phyloP scores from a whole-genome alignment of 1,140 invertebrate species.

The Batillaria attramentaria region DNA sequence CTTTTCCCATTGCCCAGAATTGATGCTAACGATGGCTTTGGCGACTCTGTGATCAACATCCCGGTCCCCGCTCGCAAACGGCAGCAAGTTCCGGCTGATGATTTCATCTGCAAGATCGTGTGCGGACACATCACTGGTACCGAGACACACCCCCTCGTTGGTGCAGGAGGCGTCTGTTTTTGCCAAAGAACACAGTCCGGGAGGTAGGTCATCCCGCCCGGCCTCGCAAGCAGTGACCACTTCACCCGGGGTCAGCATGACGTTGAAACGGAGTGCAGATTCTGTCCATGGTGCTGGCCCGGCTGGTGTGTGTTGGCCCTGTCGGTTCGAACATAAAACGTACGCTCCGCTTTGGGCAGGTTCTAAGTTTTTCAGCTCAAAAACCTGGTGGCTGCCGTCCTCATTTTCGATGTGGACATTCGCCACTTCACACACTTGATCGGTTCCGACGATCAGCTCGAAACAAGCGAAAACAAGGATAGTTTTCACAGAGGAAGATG shows the following conservation, averaged over 20 bases:
- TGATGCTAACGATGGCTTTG: constrained; percentile 24
- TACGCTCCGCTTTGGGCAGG: constrained; percentile 50
- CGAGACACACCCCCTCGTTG: constrained; percentile 21
- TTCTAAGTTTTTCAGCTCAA: constrained; percentile 59
- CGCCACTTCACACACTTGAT: constrained; percentile 53
- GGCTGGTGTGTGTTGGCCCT: constrained; percentile 29
- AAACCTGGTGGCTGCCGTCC: constrained; percentile 60
- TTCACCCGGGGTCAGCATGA: constrained; percentile 56
- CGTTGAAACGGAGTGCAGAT: constrained; percentile 48
- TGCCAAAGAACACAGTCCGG: constrained; percentile 48
- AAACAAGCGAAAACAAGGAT: constrained; percentile 15
- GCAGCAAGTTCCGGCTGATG: constrained; percentile 46
- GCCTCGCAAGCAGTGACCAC: constrained; percentile 54
- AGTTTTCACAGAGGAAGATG: constrained; percentile 4
- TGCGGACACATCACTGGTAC: background rate
- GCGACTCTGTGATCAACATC: constrained; percentile 46
- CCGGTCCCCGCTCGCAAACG: constrained; percentile 52
- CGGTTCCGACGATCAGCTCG: background rate
- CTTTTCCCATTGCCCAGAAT: constrained; percentile 15
- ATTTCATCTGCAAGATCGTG: constrained; percentile 54
- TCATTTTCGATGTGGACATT: constrained; percentile 64
- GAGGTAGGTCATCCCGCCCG: constrained; percentile 41
- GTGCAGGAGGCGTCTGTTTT: constrained; percentile 37
- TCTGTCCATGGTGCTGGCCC: constrained; percentile 30
- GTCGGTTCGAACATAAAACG: constrained; percentile 47